Evolutionary conservation across 2,113 vertebrate genomes (phyloP).

Genomic region (Hipposideros armiger): DNA sequence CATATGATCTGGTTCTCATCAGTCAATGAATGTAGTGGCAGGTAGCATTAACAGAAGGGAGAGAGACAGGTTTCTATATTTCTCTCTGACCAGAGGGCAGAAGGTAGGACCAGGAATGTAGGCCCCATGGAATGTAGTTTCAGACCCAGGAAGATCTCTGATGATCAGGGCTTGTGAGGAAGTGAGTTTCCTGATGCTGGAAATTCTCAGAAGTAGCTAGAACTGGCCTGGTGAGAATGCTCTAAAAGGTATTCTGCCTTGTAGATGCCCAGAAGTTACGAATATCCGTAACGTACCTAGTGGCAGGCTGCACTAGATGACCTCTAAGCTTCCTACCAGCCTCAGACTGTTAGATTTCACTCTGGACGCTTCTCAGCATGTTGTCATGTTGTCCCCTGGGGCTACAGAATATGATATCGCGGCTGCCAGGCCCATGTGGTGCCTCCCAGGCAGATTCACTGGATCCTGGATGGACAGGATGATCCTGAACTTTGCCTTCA

Average conservation of each 20-base stretch:
- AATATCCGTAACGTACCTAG: neutral
- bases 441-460: neutral
- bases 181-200: neutral
- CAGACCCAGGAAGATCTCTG: neutral
- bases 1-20: neutral
- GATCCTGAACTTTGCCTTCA: neutral
- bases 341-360: neutral
- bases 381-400: neutral
- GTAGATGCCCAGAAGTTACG: neutral
- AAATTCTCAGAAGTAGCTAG: slow-evolving; percentile 1
- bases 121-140: neutral
- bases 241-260: neutral
- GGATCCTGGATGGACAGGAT: neutral
- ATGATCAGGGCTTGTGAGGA: neutral
- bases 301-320: neutral
- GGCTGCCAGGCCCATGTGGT: neutral
- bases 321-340: neutral
- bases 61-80: neutral
- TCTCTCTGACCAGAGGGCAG: neutral
- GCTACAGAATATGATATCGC: neutral
- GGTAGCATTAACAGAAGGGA: neutral
- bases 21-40: neutral
- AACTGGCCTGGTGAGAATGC: neutral
- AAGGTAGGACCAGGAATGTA: neutral
- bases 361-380: neutral